phyloP scores from a whole-genome alignment of 2,888 invertebrate genomes.

The Pedicia rivosa region DNA sequence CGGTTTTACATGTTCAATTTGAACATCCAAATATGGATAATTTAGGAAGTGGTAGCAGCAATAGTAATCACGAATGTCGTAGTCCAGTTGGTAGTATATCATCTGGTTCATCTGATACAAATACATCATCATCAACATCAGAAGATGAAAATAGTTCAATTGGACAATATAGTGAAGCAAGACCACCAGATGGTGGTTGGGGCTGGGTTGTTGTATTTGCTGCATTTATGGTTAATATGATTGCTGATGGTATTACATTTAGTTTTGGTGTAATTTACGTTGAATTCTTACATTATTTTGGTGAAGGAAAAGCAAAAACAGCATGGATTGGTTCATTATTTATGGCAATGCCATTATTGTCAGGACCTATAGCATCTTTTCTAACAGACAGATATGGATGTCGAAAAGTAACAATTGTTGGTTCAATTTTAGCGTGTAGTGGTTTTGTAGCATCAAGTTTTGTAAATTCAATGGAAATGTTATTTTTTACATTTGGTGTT shows the following conservation, averaged over 20 bases:
- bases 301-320: slow-evolving; percentile 69
- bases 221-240: slow-evolving; percentile 75
- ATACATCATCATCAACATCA: slow-evolving; percentile 27
- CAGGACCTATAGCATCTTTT: slow-evolving; percentile 72
- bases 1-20: slow-evolving; percentile 2
- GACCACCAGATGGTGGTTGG: slow-evolving; percentile 79
- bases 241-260: slow-evolving; percentile 85
- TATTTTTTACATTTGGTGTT: slow-evolving; percentile 70
- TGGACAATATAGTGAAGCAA: slow-evolving; percentile 44
- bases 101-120: slow-evolving; percentile 31
- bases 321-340: slow-evolving; percentile 84
- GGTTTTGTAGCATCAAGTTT: slow-evolving; percentile 67
- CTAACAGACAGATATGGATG: slow-evolving; percentile 73
- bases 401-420: slow-evolving; percentile 58
- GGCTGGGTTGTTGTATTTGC: slow-evolving; percentile 87
- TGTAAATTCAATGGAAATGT: slow-evolving; percentile 55
- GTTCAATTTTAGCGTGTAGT: slow-evolving; percentile 54
- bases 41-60: slow-evolving; percentile 1
- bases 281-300: slow-evolving; percentile 71
- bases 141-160: slow-evolving; percentile 46
- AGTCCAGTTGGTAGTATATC: slow-evolving; percentile 13
- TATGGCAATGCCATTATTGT: slow-evolving; percentile 78
- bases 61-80: not conserved
- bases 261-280: slow-evolving; percentile 83
- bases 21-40: too few species aligned